phyloP scores from a whole-genome alignment of 2,797 vertebrate genomes.

The Intellagama lesueurii region DNA sequence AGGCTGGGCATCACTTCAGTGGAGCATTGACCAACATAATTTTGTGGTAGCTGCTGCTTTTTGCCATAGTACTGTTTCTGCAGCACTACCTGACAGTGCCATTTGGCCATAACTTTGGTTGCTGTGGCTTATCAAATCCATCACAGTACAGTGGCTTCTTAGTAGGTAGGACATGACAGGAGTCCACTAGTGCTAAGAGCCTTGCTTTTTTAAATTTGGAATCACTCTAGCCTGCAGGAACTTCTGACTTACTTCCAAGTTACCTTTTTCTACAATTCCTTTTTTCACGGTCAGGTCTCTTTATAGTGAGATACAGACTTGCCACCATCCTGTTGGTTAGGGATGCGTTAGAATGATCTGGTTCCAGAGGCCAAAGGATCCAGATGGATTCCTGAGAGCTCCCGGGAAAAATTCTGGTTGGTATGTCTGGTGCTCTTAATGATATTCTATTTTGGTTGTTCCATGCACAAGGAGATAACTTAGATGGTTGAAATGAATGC shows the following conservation, averaged over 20 bases:
- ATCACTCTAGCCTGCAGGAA: neutral
- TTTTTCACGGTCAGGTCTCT: neutral
- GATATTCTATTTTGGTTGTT: neutral
- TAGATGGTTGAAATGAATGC: neutral
- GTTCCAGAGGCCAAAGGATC: neutral
- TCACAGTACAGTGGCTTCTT: neutral
- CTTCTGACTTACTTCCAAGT: neutral
- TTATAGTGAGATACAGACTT: neutral
- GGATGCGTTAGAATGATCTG: neutral
- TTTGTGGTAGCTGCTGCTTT: neutral
- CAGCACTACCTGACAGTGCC: neutral
- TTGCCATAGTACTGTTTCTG: neutral
- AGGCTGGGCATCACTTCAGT: too few species aligned
- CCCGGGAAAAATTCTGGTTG: neutral
- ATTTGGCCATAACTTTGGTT: neutral
- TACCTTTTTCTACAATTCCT: neutral
- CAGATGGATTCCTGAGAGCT: neutral
- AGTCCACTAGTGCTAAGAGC: neutral
- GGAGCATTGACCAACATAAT: neutral
- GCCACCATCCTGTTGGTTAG: neutral
- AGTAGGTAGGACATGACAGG: neutral
- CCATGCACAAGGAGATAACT: neutral
- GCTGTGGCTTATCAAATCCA: neutral
- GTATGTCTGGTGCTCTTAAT: neutral
- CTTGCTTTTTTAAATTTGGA: neutral